Evolutionary conservation across 2,113 vertebrate species (phyloP), one percentile per base, ranked within the genome.

Genomic region (Ceyx margarethae): DNA sequence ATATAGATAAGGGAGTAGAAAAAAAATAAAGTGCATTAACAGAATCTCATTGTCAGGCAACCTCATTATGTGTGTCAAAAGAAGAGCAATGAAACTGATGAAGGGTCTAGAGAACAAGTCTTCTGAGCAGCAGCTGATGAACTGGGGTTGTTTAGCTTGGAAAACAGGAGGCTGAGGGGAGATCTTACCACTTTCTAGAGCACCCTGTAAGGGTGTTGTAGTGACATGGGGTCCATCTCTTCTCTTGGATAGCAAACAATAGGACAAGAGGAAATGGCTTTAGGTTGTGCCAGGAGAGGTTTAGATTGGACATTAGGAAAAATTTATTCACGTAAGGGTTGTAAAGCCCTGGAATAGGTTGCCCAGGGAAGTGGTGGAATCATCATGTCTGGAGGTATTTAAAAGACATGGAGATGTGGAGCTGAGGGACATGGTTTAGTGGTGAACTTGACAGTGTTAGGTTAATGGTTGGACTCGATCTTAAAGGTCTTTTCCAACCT

Each of bases 231-330:
- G 40, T 23, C 26, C 17, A 26, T 19, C 61, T 64, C 37, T 71
- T 35, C 31, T 66, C 51, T 20, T 21, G 61, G 16, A n/a, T 1
- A 46, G 9, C 20, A 61, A 43, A 15, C 1, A 4, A 45, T 0
- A 35, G 56, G 35, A 66, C 5, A 12, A 69, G 42, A 86, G 21
- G 11, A 76, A 76, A 80, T 3, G 7, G 25, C 48, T 26, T 74
- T 56, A 74, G 33, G 10, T 11, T 31, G 21, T 2, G 1, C 43
- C 54, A 85, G 16, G 12, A 19, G 14, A 64, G 54, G 72, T n/a
- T 85, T 19, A 68, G 66, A 22, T 2, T 50, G 56, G 12, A 37
- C 15, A 45, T 35, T 10, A 20, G 16, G 45, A 68, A 62, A 57
- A 42, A 46, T 4, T 25, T 58, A 20, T 62, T 37, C 25, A 37